Conservation (phyloP, 2,113 vertebrate genomes). For the Barnardius zonarius region DNA sequence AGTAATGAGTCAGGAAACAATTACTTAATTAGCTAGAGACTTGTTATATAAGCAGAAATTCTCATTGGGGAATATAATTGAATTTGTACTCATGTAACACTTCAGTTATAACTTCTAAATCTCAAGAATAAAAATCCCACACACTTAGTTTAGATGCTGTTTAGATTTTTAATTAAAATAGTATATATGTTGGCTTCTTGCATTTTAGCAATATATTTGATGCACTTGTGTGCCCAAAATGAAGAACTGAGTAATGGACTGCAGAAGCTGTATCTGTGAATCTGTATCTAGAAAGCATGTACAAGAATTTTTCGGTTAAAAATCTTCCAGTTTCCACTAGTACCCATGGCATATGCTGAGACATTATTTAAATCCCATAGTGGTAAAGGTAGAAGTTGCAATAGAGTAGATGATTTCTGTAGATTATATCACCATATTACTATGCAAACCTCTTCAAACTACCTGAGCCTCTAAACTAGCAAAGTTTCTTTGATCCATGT, state of each 20-base stretch:
- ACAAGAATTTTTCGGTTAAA: background rate
- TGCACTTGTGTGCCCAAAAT: background rate
- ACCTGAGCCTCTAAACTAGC: background rate
- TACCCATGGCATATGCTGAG: background rate
- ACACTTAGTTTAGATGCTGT: background rate
- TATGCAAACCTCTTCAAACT: background rate
- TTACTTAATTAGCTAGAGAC: constrained; percentile 26
- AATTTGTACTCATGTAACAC: background rate
- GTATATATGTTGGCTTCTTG: background rate
- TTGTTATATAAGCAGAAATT: constrained; percentile 25
- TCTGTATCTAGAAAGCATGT: background rate
- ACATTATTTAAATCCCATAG: background rate
- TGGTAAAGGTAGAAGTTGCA: background rate
- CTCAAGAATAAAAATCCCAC: background rate
- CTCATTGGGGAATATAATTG: background rate
- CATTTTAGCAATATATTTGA: background rate
- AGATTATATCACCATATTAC: background rate
- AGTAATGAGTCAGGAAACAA: constrained; percentile 30
- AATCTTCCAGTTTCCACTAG: background rate
- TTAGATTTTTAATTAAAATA: background rate
- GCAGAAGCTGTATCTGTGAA: background rate
- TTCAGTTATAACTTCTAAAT: background rate
- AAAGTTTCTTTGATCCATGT: background rate
- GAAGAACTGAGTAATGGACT: background rate
- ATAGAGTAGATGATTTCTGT: background rate